Conservation (phyloP, 2,888 invertebrate genomes). For the Synanthedon vespiformis region DNA sequence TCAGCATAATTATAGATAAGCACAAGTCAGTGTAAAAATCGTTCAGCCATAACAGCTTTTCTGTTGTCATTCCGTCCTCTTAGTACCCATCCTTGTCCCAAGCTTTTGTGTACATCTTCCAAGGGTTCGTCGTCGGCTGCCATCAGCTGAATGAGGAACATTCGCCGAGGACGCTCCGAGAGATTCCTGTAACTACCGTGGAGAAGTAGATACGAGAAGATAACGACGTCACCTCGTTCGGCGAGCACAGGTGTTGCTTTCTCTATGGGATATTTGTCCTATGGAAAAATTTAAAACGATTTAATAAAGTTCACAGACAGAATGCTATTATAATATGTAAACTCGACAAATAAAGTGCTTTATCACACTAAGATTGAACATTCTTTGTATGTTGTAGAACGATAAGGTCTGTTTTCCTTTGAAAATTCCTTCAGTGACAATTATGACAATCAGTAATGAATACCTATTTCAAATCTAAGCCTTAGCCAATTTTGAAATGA, state of each 20-base stretch:
- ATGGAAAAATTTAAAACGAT: background rate
- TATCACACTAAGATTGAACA: too few species aligned
- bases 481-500: too few species aligned
- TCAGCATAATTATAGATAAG: background rate
- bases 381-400: too few species aligned
- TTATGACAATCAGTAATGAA: too few species aligned
- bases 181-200: conserved; percentile 57
- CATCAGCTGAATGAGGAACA: conserved; percentile 52
- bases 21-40: conserved; percentile 7
- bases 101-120: conserved; percentile 40
- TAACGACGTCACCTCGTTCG: conserved; percentile 45
- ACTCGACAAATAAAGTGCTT: too few species aligned
- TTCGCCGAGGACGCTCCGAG: conserved; percentile 34
- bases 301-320: too few species aligned
- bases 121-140: conserved; percentile 51
- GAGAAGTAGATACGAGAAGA: conserved; percentile 55
- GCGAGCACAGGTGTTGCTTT: conserved; percentile 40
- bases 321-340: too few species aligned
- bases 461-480: too few species aligned
- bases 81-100: conserved; percentile 54
- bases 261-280: conserved; percentile 35
- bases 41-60: conserved; percentile 32
- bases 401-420: too few species aligned
- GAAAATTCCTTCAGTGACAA: too few species aligned
- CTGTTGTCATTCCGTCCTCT: conserved; percentile 40